phyloP scores from a whole-genome alignment of 2,113 vertebrate species.

The Nannospalax galili region DNA sequence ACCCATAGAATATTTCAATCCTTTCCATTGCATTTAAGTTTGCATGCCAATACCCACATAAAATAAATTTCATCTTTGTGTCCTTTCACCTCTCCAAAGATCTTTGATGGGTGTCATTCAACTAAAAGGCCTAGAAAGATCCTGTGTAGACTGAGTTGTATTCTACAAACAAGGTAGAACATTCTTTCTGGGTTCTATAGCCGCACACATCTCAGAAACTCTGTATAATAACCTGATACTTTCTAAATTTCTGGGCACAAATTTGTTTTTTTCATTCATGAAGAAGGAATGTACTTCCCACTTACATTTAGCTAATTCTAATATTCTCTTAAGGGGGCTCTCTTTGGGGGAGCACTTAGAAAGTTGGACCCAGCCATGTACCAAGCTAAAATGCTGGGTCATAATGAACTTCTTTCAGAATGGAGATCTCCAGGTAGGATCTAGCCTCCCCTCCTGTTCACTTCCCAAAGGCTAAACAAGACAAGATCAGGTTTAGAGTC shows the following conservation, averaged over 20 bases:
- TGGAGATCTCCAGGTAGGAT: no score
- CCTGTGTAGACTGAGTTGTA: background rate
- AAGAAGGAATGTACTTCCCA: background rate
- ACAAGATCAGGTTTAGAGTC: background rate
- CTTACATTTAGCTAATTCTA: background rate
- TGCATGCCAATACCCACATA: background rate
- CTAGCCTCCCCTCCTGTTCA: rapidly evolving
- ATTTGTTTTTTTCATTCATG: background rate
- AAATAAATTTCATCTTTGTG: background rate
- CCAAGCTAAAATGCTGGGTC: background rate
- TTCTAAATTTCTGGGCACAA: background rate
- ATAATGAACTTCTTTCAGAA: background rate
- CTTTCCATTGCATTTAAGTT: background rate
- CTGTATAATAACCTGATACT: background rate
- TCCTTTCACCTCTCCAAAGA: background rate
- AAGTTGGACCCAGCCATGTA: background rate
- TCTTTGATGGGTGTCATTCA: background rate
- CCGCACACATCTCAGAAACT: background rate
- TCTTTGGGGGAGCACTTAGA: background rate
- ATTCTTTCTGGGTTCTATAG: background rate
- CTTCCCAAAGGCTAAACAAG: background rate
- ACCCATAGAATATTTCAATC: background rate
- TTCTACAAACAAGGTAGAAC: background rate
- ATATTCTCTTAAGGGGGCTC: background rate
- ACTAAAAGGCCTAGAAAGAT: background rate